These are phyloP conservation scores for Acrobasis suavella DNA, from an alignment of 2,888 invertebrate genomes.

Conservation along the genomic window DNA sequence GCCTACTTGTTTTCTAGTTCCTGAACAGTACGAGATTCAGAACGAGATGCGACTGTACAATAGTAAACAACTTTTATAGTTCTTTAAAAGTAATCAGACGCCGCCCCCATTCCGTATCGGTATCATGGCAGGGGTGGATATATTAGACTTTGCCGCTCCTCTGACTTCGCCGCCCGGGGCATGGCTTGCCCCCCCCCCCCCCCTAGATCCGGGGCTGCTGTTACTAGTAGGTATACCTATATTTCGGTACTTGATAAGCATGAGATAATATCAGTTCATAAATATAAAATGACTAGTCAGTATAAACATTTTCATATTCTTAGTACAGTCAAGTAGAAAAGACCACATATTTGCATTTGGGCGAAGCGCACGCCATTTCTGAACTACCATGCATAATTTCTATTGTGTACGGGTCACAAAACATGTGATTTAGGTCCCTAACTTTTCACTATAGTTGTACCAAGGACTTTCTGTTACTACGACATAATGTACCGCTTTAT, in stretches of 20 bases:
- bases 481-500: neutral
- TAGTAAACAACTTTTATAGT: too few species aligned
- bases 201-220: too few species aligned
- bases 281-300: neutral
- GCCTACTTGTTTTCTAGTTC: too few species aligned
- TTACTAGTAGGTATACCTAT: neutral
- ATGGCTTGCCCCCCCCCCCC: too few species aligned
- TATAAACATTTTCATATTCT: constrained; percentile 5
- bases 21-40: too few species aligned
- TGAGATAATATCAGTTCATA: neutral
- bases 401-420: constrained; percentile 4
- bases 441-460: constrained; percentile 1
- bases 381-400: constrained; percentile 6
- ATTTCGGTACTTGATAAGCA: neutral
- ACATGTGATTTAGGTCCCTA: constrained; percentile 7
- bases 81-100: too few species aligned
- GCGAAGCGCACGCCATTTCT: constrained; percentile 6
- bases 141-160: too few species aligned
- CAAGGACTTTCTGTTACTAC: constrained; percentile 1
- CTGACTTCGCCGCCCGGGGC: too few species aligned
- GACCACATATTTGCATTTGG: constrained; percentile 3
- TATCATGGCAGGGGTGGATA: too few species aligned
- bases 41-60: too few species aligned
- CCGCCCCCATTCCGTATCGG: too few species aligned
- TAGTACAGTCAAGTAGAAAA: neutral